Conservation (phyloP, 37 sponge, comb jelly and placozoan genomes). For the Axinella damicornis region DNA sequence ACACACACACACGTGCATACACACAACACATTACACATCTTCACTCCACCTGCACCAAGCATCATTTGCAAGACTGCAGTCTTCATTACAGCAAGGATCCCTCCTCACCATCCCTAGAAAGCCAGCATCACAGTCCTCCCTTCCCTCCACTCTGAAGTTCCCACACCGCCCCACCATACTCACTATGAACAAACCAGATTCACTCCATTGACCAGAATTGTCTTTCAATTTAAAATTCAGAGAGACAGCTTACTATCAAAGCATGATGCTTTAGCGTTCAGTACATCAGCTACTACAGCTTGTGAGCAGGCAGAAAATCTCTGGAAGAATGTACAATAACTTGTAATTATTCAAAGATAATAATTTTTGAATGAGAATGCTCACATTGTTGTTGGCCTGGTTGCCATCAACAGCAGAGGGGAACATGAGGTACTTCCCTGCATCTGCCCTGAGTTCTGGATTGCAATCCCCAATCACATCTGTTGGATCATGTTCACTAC, state of each 20-base stretch:
- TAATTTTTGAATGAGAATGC: too few relatives aligned
- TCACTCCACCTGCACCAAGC: constrained; percentile 32
- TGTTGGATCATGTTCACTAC: constrained; percentile 68
- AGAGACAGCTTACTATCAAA: constrained; percentile 24
- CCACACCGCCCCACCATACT: constrained; percentile 34
- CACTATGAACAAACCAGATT: too few relatives aligned
- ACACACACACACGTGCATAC: too few relatives aligned
- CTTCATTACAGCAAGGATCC: constrained; percentile 53
- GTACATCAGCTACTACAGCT: not conserved
- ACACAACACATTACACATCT: not conserved
- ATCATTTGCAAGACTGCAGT: constrained; percentile 13
- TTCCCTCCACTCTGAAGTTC: constrained; percentile 36
- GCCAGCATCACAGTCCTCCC: constrained; percentile 69
- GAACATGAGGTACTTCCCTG: constrained; percentile 74
- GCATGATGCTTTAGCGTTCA: constrained; percentile 8
- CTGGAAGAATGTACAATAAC: too few relatives aligned
- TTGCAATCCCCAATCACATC: not conserved
- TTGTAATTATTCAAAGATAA: too few relatives aligned
- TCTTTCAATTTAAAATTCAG: too few relatives aligned
- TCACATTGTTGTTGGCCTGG: constrained; percentile 23
- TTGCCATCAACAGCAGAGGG: constrained; percentile 47
- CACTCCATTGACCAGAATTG: too few relatives aligned
- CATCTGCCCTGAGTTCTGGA: not conserved
- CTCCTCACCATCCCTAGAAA: not conserved
- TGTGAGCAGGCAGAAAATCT: constrained; percentile 17